Evolutionary conservation across 2,888 invertebrate genomes (phyloP).

Genomic region (Ichneumoninae sp.): DNA sequence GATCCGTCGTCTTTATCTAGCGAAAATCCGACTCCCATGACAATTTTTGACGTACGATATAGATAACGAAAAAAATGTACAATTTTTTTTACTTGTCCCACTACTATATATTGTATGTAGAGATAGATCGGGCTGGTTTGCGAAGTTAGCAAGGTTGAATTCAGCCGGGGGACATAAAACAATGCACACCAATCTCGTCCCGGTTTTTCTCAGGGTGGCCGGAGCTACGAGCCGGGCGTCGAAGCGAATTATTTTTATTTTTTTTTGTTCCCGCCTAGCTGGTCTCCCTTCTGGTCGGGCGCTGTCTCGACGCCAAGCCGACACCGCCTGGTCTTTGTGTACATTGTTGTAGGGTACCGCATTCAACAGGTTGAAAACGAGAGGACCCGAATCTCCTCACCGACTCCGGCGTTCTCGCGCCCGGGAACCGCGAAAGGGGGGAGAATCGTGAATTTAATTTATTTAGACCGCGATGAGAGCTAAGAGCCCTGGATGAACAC

Average conservation of each 20-base stretch:
- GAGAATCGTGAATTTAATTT: slow-evolving; percentile 64
- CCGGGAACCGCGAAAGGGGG: slow-evolving; percentile 23
- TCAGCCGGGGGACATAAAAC: neutral
- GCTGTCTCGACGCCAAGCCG: slow-evolving; percentile 29
- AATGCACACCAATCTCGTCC: neutral
- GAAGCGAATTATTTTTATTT: slow-evolving; percentile 40
- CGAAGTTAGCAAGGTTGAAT: neutral
- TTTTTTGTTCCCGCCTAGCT: neutral
- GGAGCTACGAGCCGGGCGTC: neutral
- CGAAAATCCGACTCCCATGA: too few relatives aligned
- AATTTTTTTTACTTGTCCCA: neutral
- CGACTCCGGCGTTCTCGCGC: slow-evolving; percentile 34
- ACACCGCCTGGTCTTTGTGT: slow-evolving; percentile 24
- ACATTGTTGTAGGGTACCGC: slow-evolving; percentile 60
- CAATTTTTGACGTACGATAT: too few relatives aligned
- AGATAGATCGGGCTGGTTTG: neutral
- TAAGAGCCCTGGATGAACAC: slow-evolving; percentile 33
- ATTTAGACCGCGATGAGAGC: slow-evolving; percentile 60
- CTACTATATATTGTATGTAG: neutral
- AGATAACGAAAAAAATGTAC: neutral
- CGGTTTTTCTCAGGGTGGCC: neutral
- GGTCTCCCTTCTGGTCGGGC: slow-evolving; percentile 23
- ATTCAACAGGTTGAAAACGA: slow-evolving; percentile 68
- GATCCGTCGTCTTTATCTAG: too few relatives aligned
- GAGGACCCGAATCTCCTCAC: slow-evolving; percentile 48